These are phyloP conservation scores for Leucophenga varia DNA, from an alignment of 1,140 invertebrate genomes.

Conservation along the genomic window DNA sequence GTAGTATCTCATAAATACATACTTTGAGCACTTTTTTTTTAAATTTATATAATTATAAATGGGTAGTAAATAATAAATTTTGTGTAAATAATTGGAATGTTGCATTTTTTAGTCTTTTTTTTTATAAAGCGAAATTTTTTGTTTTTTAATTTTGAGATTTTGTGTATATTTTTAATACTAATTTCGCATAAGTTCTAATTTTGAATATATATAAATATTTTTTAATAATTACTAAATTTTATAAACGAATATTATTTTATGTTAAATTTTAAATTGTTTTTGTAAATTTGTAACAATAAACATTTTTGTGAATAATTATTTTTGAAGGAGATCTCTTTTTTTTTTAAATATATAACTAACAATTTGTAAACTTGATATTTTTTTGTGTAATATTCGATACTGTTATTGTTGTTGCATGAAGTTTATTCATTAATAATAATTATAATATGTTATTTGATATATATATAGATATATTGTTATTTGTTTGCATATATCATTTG, in stretches of 20 bases:
- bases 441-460: conserved; percentile 14
- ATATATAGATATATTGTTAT: conserved; percentile 14
- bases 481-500: conserved; percentile 18
- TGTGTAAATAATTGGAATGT: neutral
- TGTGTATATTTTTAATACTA: too few species aligned
- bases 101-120: neutral
- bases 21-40: neutral
- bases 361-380: too few species aligned
- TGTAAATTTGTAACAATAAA: conserved; percentile 35
- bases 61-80: neutral
- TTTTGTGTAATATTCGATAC: too few species aligned
- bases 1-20: too few species aligned
- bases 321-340: conserved; percentile 13
- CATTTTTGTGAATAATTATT: conserved; percentile 41
- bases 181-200: too few species aligned
- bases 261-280: too few species aligned
- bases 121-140: conserved; percentile 1
- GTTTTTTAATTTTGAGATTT: neutral
- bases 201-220: too few species aligned
- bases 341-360: conserved; percentile 4
- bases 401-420: too few species aligned
- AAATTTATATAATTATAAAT: conserved; percentile 1
- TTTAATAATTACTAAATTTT: too few species aligned
- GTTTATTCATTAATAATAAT: conserved; percentile 30
- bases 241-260: too few species aligned